Evolutionary conservation across 1,140 invertebrate genomes (phyloP), one percentile per base, ranked within the genome.

Genomic region (Hesperophylax magnus): DNA sequence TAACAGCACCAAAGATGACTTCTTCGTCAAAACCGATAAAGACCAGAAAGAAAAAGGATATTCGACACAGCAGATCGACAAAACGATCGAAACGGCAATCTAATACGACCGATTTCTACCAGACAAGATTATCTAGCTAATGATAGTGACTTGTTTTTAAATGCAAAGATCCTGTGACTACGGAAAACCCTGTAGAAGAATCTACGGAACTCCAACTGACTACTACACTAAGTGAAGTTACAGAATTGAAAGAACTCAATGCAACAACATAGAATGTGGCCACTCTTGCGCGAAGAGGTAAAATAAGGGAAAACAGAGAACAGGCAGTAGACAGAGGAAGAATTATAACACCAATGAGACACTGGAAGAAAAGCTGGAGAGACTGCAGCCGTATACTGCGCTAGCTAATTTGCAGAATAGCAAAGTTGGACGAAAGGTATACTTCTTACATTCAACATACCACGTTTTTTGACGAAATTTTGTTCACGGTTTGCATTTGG

Each of bases 351-450:
- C 22, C 31, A 81, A 81, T 27, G 56, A 58, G 18, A 34, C 71
- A 78, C 84, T 90, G 27, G 87, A 88, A 74, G 90, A 88, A 75
- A 88, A 90, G 60, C 87, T 90, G 22, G 88, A 89, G 54, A 87
- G 86, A 39, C 84, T 90, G 67, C 88, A 88, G 61, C 86, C 89
- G 39, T 92, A 93, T 77, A 89, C 93, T 53, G 92, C 94, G 18
- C 90, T 92, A 14, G 92, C 95, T 22, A 95, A 95, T 86, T 90
- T 95, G 85, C 94, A 96, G 84, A 96, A 96, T 86, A 94, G 92
- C 86, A 90, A 93, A 67, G 94, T 94, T 24, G 95, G 95, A 39
- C 90, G 95, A 88, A 93, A 93, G 90, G 94, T 95, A 85, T 7
- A 24, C 9, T 11, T 47, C 39, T 1, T 14, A 0, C 0, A 9